A percentile compares a stretch with the other conserved stretches of the same genome.
Conservation (phyloP, 2,888 invertebrate genomes). For the Buathra laborator region DNA sequence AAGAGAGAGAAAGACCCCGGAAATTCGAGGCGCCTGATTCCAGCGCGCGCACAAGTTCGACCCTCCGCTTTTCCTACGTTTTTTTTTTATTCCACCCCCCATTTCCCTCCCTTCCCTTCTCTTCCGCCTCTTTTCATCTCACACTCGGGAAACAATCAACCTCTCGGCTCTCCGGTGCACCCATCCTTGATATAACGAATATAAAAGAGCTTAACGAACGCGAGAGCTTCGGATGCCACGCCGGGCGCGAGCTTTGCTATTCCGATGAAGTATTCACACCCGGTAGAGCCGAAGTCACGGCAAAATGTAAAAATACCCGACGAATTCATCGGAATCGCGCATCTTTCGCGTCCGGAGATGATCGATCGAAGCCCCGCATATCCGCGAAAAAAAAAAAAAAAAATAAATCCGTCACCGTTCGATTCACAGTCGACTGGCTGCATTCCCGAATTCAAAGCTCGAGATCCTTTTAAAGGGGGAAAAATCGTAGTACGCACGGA, state of each 20-base stretch:
- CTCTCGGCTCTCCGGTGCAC: conserved; percentile 5
- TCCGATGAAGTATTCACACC: conserved; percentile 51
- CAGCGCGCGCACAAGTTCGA: background rate
- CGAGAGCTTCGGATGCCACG: background rate
- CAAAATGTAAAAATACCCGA: conserved; percentile 35
- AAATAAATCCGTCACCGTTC: background rate
- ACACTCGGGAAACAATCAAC: conserved; percentile 42
- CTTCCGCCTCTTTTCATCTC: conserved; percentile 5
- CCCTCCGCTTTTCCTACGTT: background rate
- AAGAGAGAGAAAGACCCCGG: background rate
- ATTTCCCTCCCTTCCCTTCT: background rate
- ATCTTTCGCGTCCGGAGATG: conserved; percentile 23
- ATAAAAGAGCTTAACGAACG: conserved; percentile 56
- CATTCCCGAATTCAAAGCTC: background rate
- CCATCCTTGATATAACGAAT: conserved; percentile 35
- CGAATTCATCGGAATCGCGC: conserved; percentile 33
- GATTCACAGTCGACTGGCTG: background rate
- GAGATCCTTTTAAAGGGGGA: too few relatives aligned
- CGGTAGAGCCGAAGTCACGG: background rate
- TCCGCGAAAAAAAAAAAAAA: background rate
- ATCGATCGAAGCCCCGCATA: conserved; percentile 34
- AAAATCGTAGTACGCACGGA: too few relatives aligned
- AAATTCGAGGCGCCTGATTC: conserved; percentile 30
- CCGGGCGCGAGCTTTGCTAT: background rate
- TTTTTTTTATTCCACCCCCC: background rate